Conservation (phyloP, 2,113 vertebrate species). For the Carollia perspicillata region DNA sequence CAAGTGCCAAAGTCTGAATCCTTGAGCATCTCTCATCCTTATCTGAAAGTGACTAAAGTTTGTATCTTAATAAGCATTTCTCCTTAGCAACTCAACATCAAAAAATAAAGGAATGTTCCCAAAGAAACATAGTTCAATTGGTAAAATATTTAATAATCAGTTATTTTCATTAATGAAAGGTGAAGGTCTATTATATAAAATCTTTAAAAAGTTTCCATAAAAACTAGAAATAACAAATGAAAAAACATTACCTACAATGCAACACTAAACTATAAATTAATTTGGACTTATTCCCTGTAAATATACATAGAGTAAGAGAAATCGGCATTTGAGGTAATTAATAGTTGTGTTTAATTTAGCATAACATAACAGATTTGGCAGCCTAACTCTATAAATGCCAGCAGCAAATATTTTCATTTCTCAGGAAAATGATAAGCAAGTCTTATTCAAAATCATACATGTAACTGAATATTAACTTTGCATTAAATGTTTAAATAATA, state of each 20-base stretch:
- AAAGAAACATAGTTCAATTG: slow-evolving; percentile 34
- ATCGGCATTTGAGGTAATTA: slow-evolving; percentile 40
- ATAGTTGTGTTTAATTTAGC: slow-evolving; percentile 38
- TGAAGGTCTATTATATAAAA: slow-evolving; percentile 46
- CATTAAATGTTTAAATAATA: slow-evolving; percentile 60
- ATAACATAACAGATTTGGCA: slow-evolving; percentile 42
- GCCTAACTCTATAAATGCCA: not conserved
- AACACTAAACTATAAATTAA: slow-evolving; percentile 28
- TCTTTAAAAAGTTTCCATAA: slow-evolving; percentile 27
- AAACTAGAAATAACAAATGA: slow-evolving; percentile 38
- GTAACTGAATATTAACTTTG: slow-evolving; percentile 59
- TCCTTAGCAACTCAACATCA: slow-evolving; percentile 68
- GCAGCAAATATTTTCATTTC: slow-evolving; percentile 41
- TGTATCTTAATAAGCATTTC: slow-evolving; percentile 51
- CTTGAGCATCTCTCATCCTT: slow-evolving; percentile 34
- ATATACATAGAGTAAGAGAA: slow-evolving; percentile 22
- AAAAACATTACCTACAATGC: not conserved
- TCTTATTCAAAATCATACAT: slow-evolving; percentile 59
- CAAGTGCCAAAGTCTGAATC: slow-evolving; percentile 15
- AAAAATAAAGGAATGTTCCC: slow-evolving; percentile 57
- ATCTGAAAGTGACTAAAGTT: not conserved
- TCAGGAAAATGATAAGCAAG: slow-evolving; percentile 30
- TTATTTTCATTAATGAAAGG: not conserved
- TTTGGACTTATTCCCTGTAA: slow-evolving; percentile 34
- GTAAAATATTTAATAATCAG: slow-evolving; percentile 20